Evolutionary conservation across 2,113 vertebrate genomes (phyloP).

Genomic region (Macrotus californicus): DNA sequence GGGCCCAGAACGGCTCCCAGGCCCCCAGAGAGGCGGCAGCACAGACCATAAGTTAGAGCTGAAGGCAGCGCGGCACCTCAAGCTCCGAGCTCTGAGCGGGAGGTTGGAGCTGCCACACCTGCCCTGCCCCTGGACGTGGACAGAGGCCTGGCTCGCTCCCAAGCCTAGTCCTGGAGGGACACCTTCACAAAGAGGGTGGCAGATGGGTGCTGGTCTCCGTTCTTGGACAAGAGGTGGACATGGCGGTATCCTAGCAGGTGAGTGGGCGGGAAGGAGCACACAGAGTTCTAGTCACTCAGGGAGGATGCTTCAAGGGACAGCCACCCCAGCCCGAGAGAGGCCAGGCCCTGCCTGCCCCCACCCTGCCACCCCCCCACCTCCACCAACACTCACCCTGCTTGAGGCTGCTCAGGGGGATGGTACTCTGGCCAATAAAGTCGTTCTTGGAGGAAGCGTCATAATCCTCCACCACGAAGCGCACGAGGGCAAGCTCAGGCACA

Average conservation of each 20-base stretch:
- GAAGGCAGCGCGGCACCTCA: not conserved
- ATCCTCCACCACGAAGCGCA: slow-evolving; percentile 93
- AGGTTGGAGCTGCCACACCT: not conserved
- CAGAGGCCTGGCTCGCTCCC: not conserved
- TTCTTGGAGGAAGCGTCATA: slow-evolving; percentile 88
- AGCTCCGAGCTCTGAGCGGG: not conserved
- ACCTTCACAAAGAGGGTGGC: slow-evolving; percentile 91
- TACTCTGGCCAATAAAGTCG: slow-evolving; percentile 91
- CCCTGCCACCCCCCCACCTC: fast-evolving
- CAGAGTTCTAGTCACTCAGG: not conserved
- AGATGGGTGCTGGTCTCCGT: slow-evolving; percentile 85
- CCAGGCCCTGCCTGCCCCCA: not conserved
- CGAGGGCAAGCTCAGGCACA: slow-evolving; percentile 87
- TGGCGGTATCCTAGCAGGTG: slow-evolving; percentile 90
- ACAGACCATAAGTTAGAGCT: not conserved
- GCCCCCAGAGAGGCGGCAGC: not conserved
- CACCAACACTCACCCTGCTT: slow-evolving; percentile 84
- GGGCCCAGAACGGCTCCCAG: not conserved
- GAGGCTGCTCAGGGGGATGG: slow-evolving; percentile 88
- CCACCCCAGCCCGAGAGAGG: not conserved
- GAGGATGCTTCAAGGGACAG: not conserved
- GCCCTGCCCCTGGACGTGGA: not conserved
- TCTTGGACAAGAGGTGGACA: slow-evolving; percentile 90
- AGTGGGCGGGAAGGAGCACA: not conserved
- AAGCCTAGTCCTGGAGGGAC: slow-evolving; percentile 76